These are phyloP conservation scores for Drosophila lacteicornis DNA, from an alignment of 1,140 invertebrate species.

Conservation along the genomic window DNA sequence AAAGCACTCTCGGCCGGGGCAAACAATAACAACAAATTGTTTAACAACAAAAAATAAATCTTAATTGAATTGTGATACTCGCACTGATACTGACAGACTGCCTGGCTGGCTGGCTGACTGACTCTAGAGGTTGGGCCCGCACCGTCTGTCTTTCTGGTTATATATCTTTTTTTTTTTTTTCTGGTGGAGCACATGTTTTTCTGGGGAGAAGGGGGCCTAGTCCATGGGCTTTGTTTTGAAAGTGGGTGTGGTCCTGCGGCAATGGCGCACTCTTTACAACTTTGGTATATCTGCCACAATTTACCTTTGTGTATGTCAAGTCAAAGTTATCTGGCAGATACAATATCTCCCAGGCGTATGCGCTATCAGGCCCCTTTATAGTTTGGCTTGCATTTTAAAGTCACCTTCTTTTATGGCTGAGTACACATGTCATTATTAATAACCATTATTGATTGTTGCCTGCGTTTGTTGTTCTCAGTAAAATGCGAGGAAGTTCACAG, in stretches of 20 bases:
- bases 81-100: conserved; percentile 57
- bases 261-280: conserved; percentile 64
- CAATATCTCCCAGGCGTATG: conserved; percentile 41
- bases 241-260: conserved; percentile 64
- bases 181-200: conserved; percentile 55
- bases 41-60: conserved; percentile 83
- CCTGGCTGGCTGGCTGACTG: conserved; percentile 46
- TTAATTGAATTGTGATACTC: conserved; percentile 83
- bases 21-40: conserved; percentile 72
- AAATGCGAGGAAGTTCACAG: conserved; percentile 36
- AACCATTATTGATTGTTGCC: conserved; percentile 69
- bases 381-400: conserved; percentile 69
- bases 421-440: conserved; percentile 81
- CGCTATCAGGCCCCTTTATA: conserved; percentile 39
- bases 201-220: not conserved
- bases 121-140: conserved; percentile 38
- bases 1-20: conserved; percentile 45
- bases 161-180: conserved; percentile 4
- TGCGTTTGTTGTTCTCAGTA: conserved; percentile 46
- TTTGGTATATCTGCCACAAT: conserved; percentile 41
- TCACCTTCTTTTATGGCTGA: conserved; percentile 58
- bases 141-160: conserved; percentile 26
- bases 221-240: conserved; percentile 54
- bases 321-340: conserved; percentile 60
- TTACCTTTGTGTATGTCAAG: conserved; percentile 50